Evolutionary conservation across 2,888 invertebrate species (phyloP).

Genomic region (Drosophila nr. fundita): DNA sequence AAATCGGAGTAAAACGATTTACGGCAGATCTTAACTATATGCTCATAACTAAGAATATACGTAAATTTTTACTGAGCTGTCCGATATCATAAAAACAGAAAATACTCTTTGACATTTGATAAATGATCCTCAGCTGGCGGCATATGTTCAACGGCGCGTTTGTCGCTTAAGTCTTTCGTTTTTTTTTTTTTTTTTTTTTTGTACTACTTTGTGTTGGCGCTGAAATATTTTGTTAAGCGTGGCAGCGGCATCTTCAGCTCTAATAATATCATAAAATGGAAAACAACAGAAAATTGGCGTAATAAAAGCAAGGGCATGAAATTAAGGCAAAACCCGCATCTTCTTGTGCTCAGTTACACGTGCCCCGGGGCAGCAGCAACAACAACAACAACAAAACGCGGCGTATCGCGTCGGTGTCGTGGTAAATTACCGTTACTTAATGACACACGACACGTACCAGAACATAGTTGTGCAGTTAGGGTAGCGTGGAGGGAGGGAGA

Average conservation of each 20-base stretch:
- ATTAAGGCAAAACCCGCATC: slow-evolving; percentile 54
- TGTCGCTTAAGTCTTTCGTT: slow-evolving; percentile 63
- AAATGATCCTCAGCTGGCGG: slow-evolving; percentile 23
- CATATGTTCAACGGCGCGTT: slow-evolving; percentile 31
- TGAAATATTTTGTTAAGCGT: not conserved
- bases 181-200: slow-evolving; percentile 5
- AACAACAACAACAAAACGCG: slow-evolving; percentile 13
- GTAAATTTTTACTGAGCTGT: not conserved
- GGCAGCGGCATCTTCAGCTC: slow-evolving; percentile 17
- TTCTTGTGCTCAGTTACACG: slow-evolving; percentile 20
- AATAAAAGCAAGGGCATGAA: slow-evolving; percentile 56
- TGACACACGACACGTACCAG: slow-evolving; percentile 70
- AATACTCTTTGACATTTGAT: not conserved
- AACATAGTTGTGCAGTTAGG: slow-evolving; percentile 10
- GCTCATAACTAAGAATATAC: not conserved
- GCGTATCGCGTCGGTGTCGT: slow-evolving; percentile 55
- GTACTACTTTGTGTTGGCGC: slow-evolving; percentile 2
- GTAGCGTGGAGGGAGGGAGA: not conserved
- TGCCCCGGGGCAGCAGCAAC: not conserved
- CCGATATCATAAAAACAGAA: not conserved
- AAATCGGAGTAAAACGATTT: not conserved
- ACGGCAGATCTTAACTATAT: not conserved
- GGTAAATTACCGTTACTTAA: slow-evolving; percentile 68
- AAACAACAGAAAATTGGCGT: slow-evolving; percentile 57
- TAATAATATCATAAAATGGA: slow-evolving; percentile 52